These are phyloP conservation scores for Hoplostethus atlanticus DNA, from an alignment of 2,797 vertebrate species.

Conservation along the genomic window DNA sequence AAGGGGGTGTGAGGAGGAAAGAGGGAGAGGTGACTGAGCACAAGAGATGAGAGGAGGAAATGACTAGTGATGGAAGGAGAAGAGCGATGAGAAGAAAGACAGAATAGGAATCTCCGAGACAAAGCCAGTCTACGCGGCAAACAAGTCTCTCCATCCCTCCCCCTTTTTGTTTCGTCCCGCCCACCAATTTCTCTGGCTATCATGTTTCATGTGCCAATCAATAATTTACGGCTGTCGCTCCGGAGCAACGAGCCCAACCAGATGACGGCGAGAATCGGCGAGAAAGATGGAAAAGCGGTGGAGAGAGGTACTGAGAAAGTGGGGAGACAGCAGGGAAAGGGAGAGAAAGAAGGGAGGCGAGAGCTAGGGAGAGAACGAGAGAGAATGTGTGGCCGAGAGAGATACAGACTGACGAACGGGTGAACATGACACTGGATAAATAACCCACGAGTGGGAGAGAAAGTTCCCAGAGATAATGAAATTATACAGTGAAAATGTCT, in stretches of 20 bases:
- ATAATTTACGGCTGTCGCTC: constrained; percentile 78
- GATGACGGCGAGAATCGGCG: constrained; percentile 71
- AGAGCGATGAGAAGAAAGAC: constrained; percentile 16
- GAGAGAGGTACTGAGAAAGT: constrained; percentile 15
- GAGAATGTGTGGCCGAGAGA: constrained; percentile 6
- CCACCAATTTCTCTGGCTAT: constrained; percentile 63
- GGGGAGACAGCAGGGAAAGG: background rate
- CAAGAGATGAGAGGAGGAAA: constrained; percentile 4
- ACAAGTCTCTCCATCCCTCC: constrained; percentile 15
- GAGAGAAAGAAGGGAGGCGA: constrained; percentile 13
- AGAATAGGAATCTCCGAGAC: constrained; percentile 27
- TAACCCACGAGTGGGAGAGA: constrained; percentile 47
- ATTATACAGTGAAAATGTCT: constrained; percentile 66
- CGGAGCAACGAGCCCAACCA: constrained; percentile 66
- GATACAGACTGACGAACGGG: constrained; percentile 27
- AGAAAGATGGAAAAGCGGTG: constrained; percentile 21
- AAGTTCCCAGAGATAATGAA: constrained; percentile 70
- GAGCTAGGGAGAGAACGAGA: background rate
- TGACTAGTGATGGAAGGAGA: background rate
- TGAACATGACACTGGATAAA: constrained; percentile 56
- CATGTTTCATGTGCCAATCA: constrained; percentile 79
- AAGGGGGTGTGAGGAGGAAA: constrained; percentile 16
- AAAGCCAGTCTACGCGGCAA: constrained; percentile 54
- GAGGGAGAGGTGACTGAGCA: background rate
- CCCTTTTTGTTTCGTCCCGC: constrained; percentile 26